A percentile compares a stretch with the other conserved stretches of the same genome.
Conservation (phyloP, 1,140 invertebrate genomes). For the Sminthurinus signatus region DNA sequence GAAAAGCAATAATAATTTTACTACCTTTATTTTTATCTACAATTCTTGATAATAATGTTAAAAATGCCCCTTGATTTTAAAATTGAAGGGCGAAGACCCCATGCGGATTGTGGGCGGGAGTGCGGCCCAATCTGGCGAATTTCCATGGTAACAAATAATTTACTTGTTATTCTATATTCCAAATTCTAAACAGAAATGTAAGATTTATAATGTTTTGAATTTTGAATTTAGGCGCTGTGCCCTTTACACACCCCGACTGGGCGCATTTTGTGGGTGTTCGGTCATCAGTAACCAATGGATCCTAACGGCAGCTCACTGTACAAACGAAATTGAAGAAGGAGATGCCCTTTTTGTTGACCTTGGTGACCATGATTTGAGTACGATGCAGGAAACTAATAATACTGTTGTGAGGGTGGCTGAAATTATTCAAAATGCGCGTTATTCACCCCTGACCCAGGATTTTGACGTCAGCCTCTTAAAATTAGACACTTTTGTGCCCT, state of each 20-base stretch:
- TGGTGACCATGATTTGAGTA: constrained; percentile 30
- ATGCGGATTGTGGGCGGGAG: constrained; percentile 58
- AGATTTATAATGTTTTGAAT: neutral
- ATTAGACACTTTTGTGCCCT: constrained; percentile 6
- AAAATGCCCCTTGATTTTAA: too few species aligned
- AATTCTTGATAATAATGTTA: neutral
- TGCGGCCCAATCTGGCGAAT: constrained; percentile 57
- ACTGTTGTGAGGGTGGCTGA: constrained; percentile 39
- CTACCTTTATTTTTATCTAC: neutral
- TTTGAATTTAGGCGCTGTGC: neutral
- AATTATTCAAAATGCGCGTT: constrained; percentile 47
- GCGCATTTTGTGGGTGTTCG: constrained; percentile 48
- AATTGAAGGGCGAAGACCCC: too few species aligned
- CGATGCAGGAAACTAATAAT: constrained; percentile 46
- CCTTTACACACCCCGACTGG: constrained; percentile 3
- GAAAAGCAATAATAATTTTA: too few species aligned
- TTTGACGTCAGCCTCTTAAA: constrained; percentile 57
- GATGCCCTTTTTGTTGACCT: constrained; percentile 19
- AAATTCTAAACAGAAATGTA: neutral
- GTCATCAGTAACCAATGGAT: constrained; percentile 48
- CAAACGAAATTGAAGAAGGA: neutral
- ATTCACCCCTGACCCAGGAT: constrained; percentile 43
- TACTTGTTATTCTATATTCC: too few species aligned
- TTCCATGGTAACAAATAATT: constrained; percentile 55
- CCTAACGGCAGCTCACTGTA: constrained; percentile 52